Evolutionary conservation across 2,797 vertebrate genomes (phyloP).

Genomic region (Neopelma chrysocephalum): DNA sequence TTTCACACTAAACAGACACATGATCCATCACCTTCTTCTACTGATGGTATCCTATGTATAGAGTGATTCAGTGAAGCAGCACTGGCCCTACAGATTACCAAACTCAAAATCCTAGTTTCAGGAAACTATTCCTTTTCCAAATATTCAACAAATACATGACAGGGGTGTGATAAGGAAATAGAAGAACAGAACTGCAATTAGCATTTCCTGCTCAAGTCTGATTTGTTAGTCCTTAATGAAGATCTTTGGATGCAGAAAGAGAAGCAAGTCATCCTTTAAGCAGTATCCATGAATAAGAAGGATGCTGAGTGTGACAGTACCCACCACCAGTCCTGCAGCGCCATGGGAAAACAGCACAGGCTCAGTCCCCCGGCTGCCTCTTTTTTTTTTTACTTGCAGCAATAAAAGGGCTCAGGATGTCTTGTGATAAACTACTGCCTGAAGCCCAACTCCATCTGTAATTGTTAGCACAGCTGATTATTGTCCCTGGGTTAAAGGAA

Average conservation of each 20-base stretch:
- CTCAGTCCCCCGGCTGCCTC: not conserved
- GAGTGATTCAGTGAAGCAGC: not conserved
- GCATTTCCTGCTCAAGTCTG: not conserved
- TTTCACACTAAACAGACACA: not conserved
- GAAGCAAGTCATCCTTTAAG: not conserved
- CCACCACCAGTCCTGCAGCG: rapidly evolving
- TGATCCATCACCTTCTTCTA: not conserved
- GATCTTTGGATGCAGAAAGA: not conserved
- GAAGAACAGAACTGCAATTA: not conserved
- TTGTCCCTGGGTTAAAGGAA: not conserved
- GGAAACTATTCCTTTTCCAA: not conserved
- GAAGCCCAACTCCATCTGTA: constrained; percentile 3
- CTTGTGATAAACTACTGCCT: not conserved
- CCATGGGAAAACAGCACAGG: rapidly evolving
- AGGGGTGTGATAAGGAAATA: not conserved
- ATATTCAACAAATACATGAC: not conserved
- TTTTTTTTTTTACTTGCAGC: not conserved
- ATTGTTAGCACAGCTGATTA: not conserved
- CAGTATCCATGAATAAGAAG: not conserved
- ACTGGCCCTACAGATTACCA: not conserved
- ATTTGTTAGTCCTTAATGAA: not conserved
- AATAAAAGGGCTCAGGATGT: not conserved
- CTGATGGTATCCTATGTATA: not conserved
- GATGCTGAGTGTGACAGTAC: not conserved
- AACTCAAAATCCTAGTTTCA: not conserved